Evolutionary conservation across 2,888 invertebrate genomes (phyloP).

Genomic region (Arrhopalites spinosus): DNA sequence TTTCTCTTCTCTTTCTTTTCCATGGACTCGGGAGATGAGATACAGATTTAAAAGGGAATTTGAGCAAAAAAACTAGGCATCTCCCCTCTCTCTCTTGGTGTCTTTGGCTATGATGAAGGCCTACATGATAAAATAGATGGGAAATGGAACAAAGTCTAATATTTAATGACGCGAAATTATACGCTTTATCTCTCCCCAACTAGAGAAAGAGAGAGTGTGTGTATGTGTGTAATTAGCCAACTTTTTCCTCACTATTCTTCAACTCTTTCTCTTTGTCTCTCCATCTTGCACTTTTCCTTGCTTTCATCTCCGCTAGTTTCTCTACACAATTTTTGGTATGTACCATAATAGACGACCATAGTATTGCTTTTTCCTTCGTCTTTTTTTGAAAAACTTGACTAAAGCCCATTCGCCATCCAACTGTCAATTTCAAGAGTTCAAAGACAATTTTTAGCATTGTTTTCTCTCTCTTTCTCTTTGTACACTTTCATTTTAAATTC

Average conservation of each 20-base stretch:
- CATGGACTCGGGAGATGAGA: too few relatives aligned
- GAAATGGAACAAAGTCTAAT: conserved; percentile 29
- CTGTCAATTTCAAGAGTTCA: not conserved
- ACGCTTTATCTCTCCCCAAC: conserved; percentile 41
- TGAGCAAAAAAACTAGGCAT: too few relatives aligned
- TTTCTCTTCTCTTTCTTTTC: too few relatives aligned
- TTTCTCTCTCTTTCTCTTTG: not conserved
- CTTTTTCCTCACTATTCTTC: conserved; percentile 45
- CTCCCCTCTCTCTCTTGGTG: too few relatives aligned
- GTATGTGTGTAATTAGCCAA: conserved; percentile 47
- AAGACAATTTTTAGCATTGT: not conserved
- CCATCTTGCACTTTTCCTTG: not conserved
- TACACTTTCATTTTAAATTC: not conserved
- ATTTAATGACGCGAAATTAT: conserved; percentile 48
- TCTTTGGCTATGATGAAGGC: too few relatives aligned
- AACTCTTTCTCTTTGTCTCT: not conserved
- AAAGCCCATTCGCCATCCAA: too few relatives aligned
- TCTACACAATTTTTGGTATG: not conserved
- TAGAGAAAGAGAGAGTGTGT: conserved; percentile 19
- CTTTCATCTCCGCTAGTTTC: not conserved
- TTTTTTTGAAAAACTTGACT: not conserved
- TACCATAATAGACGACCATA: not conserved
- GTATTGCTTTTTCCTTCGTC: not conserved
- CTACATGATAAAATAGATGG: too few relatives aligned
- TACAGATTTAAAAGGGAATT: too few relatives aligned